Percentiles rank a stretch among this genome's conserved stretches.
Conservation (phyloP, 2,113 vertebrate genomes). For the Phoxinus phoxinus region DNA sequence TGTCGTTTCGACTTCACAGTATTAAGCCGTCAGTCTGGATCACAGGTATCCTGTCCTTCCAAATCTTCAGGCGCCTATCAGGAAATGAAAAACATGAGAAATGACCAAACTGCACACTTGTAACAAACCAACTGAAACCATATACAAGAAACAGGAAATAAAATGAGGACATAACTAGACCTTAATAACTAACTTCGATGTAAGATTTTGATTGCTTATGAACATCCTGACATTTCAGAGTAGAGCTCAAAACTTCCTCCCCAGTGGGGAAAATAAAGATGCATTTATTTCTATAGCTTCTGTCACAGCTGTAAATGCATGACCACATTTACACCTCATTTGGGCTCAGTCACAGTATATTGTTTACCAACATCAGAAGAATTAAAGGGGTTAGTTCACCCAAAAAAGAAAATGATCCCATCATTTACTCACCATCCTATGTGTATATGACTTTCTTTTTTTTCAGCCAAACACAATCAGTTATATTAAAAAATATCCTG, state of each 20-base stretch:
- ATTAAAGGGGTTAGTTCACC: no score
- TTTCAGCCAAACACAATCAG: no score
- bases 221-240: background rate
- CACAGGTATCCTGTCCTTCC: background rate
- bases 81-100: background rate
- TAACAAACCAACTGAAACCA: background rate
- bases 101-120: background rate
- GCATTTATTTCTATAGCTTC: background rate
- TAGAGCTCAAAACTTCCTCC: background rate
- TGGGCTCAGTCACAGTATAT: background rate
- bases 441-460: no score
- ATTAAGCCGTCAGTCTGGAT: background rate
- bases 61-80: background rate
- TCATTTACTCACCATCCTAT: no score
- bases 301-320: background rate
- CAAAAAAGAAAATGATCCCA: no score
- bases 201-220: background rate
- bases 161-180: background rate
- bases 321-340: background rate
- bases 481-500: no score
- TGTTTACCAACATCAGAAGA: background rate
- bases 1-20: background rate
- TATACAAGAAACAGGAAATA: background rate
- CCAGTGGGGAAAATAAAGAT: background rate
- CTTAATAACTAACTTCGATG: background rate